Base-by-base conservation (phyloP, 2,797 vertebrate genomes). In the Micromesistius poutassou region DNA sequence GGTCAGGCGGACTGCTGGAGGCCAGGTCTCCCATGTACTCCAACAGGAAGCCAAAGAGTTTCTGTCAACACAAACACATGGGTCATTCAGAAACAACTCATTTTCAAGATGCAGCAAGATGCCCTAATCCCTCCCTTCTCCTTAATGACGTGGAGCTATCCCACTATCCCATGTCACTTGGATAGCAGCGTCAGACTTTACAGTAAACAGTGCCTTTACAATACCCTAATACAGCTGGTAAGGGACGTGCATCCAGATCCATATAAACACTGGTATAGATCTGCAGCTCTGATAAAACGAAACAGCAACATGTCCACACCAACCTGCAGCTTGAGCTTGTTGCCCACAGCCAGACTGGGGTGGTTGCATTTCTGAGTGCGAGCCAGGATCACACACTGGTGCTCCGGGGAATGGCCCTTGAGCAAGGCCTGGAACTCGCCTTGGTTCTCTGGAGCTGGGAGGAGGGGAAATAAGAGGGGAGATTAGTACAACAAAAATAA, bases 271-370 rank as follows among this genome's bases (percentile, higher is more conserved):
- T 2, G 6, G 16, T 22, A 19, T 31, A 35, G 14, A 31, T 19
- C 71, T 33, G 30, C 13, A 38, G 35, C 36, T 25, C 19, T 30
- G 12, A 12, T 3, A 5, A 1, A 16, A 13, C 2, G 0, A 4
- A 25, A n/a, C 33, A 4, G 8, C 22, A 7, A 14, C 36, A 3
- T 0, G 73, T 22, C 14, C 35, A 10, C 16, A 28, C 86, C 0
- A 89, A 98, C 98, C 90, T 98, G 94, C 72, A 99, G 83, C 80
- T 97, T 98, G 1, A 94, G 88, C 87, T 98, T 99, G 91, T 98
- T 99, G 79, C 96, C 97, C 0, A 79, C 92, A 46, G 94, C 95
- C 68, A 99, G 92, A 86, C 97, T 96, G 0, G 97, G 96, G 77
- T 99, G 98, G 91, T 96, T 97, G 89, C 96, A 95, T 73, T 97